phyloP scores from a whole-genome alignment of 2,113 vertebrate species.

The Varanus komodoensis region DNA sequence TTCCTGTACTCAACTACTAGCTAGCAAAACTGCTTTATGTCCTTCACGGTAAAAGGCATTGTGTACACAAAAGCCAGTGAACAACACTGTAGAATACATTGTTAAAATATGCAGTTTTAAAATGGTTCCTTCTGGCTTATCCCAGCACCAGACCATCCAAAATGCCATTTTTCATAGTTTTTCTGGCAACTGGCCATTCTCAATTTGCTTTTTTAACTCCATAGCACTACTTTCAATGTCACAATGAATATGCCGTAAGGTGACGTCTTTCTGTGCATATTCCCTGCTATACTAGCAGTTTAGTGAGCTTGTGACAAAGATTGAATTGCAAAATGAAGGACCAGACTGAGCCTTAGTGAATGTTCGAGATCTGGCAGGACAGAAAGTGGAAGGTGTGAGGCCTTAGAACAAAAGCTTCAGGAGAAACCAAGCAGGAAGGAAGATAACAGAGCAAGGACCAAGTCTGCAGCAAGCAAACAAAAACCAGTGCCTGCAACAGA shows the following conservation, averaged over 20 bases:
- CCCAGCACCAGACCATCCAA: not conserved
- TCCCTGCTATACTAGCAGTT: not conserved
- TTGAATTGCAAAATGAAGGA: not conserved
- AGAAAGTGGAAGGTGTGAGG: not conserved
- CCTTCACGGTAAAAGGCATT: not conserved
- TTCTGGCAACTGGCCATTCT: slow-evolving; percentile 1
- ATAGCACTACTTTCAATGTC: not conserved
- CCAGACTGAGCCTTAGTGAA: not conserved
- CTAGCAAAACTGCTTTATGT: not conserved
- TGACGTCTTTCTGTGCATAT: not conserved
- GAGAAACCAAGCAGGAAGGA: not conserved
- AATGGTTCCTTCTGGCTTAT: not conserved
- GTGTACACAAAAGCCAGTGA: not conserved
- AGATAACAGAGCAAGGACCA: not conserved
- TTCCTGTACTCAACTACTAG: not conserved
- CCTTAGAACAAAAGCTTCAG: no score
- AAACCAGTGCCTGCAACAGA: not conserved
- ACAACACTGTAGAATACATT: not conserved
- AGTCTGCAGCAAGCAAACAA: not conserved
- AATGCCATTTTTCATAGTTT: slow-evolving; percentile 13
- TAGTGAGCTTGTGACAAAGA: not conserved
- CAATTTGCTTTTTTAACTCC: not conserved
- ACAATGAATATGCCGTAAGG: not conserved
- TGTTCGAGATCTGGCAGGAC: not conserved
- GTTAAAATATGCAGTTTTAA: not conserved